Evolutionary conservation across 2,888 invertebrate genomes (phyloP).

Genomic region (Stegophylla sp.): DNA sequence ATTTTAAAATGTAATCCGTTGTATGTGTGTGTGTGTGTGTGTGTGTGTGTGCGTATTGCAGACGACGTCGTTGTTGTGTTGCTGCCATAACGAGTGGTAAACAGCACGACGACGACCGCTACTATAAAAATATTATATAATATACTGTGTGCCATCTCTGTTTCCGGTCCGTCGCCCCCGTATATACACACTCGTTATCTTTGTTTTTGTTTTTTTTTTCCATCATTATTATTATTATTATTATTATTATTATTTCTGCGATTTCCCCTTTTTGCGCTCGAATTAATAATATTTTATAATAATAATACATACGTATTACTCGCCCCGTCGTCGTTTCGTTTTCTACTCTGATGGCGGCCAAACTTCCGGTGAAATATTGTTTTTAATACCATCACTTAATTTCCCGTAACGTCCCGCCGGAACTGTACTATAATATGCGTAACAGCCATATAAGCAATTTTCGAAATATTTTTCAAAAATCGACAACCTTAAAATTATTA

Average conservation of each 20-base stretch:
- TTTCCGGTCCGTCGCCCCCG: conserved; percentile 38
- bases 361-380: conserved; percentile 33
- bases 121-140: too few relatives aligned
- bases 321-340: not conserved
- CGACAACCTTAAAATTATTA: too few relatives aligned
- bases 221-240: not conserved
- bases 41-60: not conserved
- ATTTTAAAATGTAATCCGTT: conserved; percentile 44
- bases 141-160: conserved; percentile 9
- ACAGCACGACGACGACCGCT: not conserved
- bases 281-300: conserved; percentile 15
- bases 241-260: not conserved
- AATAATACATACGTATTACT: not conserved
- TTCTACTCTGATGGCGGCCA: not conserved
- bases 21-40: not conserved
- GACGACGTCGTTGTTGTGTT: not conserved
- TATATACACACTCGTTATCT: not conserved
- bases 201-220: not conserved
- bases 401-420: not conserved
- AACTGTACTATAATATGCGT: too few relatives aligned
- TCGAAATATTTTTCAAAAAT: too few relatives aligned
- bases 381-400: conserved; percentile 27
- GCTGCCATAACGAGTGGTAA: conserved; percentile 33
- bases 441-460: too few relatives aligned
- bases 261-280: conserved; percentile 35